Percentiles rank a stretch among this genome's conserved stretches.
These are phyloP conservation scores for Phoenicopterus ruber DNA, from an alignment of 2,113 vertebrate genomes.

Conservation along the genomic window DNA sequence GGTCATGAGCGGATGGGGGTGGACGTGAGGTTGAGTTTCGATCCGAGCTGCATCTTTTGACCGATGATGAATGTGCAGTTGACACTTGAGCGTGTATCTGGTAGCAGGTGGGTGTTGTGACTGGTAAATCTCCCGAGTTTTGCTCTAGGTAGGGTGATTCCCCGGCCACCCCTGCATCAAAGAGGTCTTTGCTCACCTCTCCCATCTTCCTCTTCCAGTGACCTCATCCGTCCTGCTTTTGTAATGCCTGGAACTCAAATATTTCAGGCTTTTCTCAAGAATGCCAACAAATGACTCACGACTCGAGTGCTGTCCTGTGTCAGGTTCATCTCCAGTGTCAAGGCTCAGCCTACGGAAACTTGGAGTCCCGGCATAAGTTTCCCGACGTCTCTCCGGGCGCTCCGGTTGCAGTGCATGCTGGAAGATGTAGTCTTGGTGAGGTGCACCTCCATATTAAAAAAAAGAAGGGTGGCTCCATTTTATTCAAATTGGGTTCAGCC, in stretches of 20 bases:
- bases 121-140: background rate
- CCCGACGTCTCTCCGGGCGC: accelerated
- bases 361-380: background rate
- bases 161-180: background rate
- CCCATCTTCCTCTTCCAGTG: background rate
- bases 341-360: background rate
- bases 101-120: background rate
- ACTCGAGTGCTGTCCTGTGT: accelerated
- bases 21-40: background rate
- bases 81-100: background rate
- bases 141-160: background rate
- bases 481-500: constrained; percentile 26
- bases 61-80: background rate
- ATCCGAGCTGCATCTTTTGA: background rate
- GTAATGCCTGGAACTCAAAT: background rate
- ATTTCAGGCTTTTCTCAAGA: background rate
- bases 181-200: background rate
- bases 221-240: background rate
- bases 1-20: background rate
- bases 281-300: background rate
- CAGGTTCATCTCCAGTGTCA: constrained; percentile 3
- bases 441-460: constrained; percentile 56
- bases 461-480: constrained; percentile 32
- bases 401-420: constrained; percentile 36
- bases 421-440: constrained; percentile 47